Evolutionary conservation across 2,888 invertebrate genomes (phyloP).

Genomic region (Cataglyphis altisquamis): DNA sequence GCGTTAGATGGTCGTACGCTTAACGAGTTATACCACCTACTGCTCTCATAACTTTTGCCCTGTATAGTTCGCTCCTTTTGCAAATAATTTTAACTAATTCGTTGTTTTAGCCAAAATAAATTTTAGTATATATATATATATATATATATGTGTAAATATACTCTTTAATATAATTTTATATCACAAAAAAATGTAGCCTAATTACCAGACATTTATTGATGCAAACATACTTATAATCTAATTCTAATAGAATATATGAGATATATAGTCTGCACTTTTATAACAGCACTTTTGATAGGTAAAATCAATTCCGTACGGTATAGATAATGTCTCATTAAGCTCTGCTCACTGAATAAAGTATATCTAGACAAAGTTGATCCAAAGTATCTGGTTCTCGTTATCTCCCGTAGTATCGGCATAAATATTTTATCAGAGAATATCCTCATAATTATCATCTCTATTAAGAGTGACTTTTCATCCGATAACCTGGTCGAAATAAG

Average conservation of each 20-base stretch:
- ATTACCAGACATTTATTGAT: not conserved
- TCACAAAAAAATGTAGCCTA: not conserved
- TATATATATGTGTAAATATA: not conserved
- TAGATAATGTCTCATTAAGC: slow-evolving; percentile 37
- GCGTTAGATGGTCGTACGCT: slow-evolving; percentile 48
- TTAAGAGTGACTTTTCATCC: slow-evolving; percentile 64
- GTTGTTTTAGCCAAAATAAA: not conserved
- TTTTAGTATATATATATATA: not conserved
- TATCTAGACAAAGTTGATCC: slow-evolving; percentile 21
- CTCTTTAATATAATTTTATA: not conserved
- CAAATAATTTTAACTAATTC: slow-evolving; percentile 14
- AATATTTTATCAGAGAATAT: slow-evolving; percentile 64
- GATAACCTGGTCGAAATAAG: slow-evolving; percentile 64
- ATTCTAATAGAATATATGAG: not conserved
- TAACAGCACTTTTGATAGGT: not conserved
- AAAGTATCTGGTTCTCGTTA: slow-evolving; percentile 61
- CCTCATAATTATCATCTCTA: slow-evolving; percentile 67
- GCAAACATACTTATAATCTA: not conserved
- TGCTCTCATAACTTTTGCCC: slow-evolving; percentile 38
- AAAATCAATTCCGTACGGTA: slow-evolving; percentile 1
- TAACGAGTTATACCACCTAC: slow-evolving; percentile 45
- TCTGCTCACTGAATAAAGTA: slow-evolving; percentile 21
- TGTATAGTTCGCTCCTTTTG: slow-evolving; percentile 2
- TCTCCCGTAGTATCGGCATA: slow-evolving; percentile 41
- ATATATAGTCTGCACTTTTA: not conserved